phyloP scores from a whole-genome alignment of 64 coral and sea anemone species.

The Hydrozoanthus tunicans region DNA sequence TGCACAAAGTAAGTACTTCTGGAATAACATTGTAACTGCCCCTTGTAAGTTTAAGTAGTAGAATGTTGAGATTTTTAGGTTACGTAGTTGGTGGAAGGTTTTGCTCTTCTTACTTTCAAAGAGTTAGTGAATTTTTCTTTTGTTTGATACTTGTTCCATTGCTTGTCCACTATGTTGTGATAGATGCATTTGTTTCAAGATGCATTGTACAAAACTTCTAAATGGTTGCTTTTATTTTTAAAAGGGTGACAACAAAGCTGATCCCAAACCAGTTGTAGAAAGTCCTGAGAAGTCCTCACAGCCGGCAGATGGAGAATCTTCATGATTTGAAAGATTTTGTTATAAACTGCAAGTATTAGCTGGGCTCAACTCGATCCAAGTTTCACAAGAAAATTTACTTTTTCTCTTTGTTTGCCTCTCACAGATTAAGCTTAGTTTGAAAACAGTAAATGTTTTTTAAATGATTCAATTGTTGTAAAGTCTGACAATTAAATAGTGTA shows the following conservation, averaged over 20 bases:
- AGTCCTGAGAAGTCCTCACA: slow-evolving; percentile 4
- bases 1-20: slow-evolving; percentile 36
- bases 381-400: too few relatives aligned
- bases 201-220: not conserved
- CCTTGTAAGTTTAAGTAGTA: too few relatives aligned
- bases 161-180: not conserved
- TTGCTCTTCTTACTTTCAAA: too few relatives aligned
- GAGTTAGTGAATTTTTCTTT: too few relatives aligned
- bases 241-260: slow-evolving; percentile 38
- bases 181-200: not conserved
- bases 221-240: not conserved
- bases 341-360: too few relatives aligned
- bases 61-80: not conserved
- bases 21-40: too few relatives aligned
- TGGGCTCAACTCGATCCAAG: too few relatives aligned
- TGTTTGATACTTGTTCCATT: not conserved
- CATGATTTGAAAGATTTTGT: slow-evolving; percentile 8
- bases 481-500: too few relatives aligned
- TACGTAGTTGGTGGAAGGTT: not conserved
- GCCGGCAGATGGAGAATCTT: slow-evolving; percentile 33
- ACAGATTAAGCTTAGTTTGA: too few relatives aligned
- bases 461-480: too few relatives aligned
- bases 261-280: not conserved
- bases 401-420: too few relatives aligned
- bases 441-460: too few relatives aligned